A percentile compares a stretch with the other conserved stretches of the same genome.
Conservation (phyloP, 2,113 vertebrate species). For the Phylloscopus whistleri region DNA sequence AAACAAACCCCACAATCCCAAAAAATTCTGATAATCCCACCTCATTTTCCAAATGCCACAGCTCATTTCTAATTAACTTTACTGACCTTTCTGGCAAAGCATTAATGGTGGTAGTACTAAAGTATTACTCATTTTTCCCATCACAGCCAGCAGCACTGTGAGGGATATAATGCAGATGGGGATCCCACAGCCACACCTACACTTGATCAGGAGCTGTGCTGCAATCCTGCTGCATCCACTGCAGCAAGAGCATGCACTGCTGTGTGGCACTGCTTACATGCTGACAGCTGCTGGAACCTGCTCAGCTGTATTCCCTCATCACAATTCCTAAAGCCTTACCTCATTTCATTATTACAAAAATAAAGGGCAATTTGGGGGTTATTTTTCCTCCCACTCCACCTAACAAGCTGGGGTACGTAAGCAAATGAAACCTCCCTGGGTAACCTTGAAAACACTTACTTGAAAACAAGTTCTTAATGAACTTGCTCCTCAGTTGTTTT, state of each 20-base stretch:
- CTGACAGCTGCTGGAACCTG: background rate
- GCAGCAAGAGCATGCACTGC: background rate
- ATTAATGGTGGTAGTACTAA: background rate
- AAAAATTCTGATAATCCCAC: background rate
- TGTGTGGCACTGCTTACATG: fast-evolving
- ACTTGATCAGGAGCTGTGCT: background rate
- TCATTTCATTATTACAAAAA: background rate
- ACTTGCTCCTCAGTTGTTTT: background rate
- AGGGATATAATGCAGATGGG: background rate
- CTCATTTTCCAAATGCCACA: background rate
- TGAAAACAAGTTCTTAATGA: slow-evolving; percentile 14
- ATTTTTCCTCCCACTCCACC: background rate
- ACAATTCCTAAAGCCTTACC: background rate
- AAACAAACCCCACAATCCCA: background rate
- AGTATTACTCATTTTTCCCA: background rate
- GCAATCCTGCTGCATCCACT: background rate
- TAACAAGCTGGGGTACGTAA: background rate
- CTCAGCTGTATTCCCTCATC: background rate
- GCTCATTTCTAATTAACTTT: background rate
- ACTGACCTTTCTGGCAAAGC: background rate
- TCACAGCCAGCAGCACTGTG: background rate
- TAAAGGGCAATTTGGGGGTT: background rate
- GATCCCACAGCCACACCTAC: background rate
- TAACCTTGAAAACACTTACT: background rate
- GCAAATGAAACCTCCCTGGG: background rate